These are phyloP conservation scores for Paramormyrops hopkinsi DNA, from an alignment of 2,797 vertebrate species.

Conservation along the genomic window DNA sequence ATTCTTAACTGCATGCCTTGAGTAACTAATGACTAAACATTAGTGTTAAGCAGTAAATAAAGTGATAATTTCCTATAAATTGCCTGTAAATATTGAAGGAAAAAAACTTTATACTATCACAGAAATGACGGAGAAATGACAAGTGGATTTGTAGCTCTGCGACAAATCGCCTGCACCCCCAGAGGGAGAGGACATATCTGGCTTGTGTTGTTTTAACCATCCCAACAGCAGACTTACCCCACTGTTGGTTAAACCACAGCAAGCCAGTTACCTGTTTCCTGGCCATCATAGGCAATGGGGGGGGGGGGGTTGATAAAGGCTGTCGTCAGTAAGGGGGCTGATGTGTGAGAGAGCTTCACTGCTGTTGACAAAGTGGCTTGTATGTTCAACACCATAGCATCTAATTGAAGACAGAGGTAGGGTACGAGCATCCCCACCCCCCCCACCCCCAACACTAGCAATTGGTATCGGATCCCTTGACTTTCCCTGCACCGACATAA, in stretches of 20 bases:
- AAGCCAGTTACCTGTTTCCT: slow-evolving; percentile 64
- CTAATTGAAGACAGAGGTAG: slow-evolving; percentile 41
- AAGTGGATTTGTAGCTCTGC: slow-evolving; percentile 53
- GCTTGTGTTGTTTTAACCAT: slow-evolving; percentile 85
- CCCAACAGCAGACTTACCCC: slow-evolving; percentile 69
- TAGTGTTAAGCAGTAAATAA: background rate
- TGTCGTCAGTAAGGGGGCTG: slow-evolving; percentile 54
- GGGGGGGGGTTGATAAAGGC: slow-evolving; percentile 19
- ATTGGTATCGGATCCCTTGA: slow-evolving; percentile 61
- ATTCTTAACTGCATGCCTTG: background rate
- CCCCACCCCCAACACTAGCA: slow-evolving; percentile 34
- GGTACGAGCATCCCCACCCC: slow-evolving; percentile 32
- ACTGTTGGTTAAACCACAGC: slow-evolving; percentile 57
- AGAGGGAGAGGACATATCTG: slow-evolving; percentile 85
- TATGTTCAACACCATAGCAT: slow-evolving; percentile 40
- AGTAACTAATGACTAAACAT: background rate
- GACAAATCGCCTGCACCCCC: slow-evolving; percentile 80
- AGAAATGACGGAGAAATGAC: slow-evolving; percentile 24
- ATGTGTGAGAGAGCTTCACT: slow-evolving; percentile 56
- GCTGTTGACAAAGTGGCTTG: slow-evolving; percentile 60
- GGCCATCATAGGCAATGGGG: slow-evolving; percentile 33
- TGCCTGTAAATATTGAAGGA: background rate
- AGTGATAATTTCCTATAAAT: background rate
- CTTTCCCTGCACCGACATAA: slow-evolving; percentile 62
- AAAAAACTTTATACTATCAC: background rate